phyloP scores from a whole-genome alignment of 2,113 vertebrate species.

The Vanacampus margaritifer region DNA sequence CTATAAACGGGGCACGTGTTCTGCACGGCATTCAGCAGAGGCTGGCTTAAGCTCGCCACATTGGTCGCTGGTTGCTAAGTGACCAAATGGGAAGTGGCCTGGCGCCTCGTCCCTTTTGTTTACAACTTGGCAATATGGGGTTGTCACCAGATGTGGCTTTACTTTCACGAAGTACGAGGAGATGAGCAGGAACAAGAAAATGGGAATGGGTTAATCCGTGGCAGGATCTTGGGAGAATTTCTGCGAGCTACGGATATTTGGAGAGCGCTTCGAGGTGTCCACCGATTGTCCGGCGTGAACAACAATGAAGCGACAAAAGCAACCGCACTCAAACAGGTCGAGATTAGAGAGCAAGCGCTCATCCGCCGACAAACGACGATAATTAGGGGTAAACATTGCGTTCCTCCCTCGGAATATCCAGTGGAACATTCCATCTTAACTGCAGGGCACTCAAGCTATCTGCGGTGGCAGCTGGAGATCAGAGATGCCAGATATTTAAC shows the following conservation, averaged over 20 bases:
- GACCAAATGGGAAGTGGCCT: neutral
- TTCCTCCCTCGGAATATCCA: constrained; percentile 25
- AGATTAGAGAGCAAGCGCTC: neutral
- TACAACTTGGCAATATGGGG: neutral
- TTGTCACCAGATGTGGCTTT: neutral
- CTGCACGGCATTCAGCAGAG: no score
- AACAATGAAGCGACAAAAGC: no score
- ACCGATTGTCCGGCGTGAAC: no score
- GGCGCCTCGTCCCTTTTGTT: neutral
- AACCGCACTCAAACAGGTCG: neutral
- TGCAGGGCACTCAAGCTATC: constrained; percentile 23
- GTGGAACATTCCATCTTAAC: constrained; percentile 35
- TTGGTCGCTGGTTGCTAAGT: neutral
- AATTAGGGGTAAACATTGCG: constrained; percentile 28
- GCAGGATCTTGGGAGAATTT: no score
- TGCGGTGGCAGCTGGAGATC: constrained; percentile 18
- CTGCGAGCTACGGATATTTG: no score
- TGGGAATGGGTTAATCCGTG: no score
- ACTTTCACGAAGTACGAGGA: neutral
- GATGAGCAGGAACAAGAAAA: neutral
- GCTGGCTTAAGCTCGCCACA: no score
- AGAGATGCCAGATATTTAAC: constrained; percentile 28
- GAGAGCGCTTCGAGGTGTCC: no score
- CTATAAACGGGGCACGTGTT: no score
- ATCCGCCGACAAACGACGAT: constrained; percentile 29